Evolutionary conservation across 2,113 vertebrate species (phyloP).

Genomic region (Petromus typicus): DNA sequence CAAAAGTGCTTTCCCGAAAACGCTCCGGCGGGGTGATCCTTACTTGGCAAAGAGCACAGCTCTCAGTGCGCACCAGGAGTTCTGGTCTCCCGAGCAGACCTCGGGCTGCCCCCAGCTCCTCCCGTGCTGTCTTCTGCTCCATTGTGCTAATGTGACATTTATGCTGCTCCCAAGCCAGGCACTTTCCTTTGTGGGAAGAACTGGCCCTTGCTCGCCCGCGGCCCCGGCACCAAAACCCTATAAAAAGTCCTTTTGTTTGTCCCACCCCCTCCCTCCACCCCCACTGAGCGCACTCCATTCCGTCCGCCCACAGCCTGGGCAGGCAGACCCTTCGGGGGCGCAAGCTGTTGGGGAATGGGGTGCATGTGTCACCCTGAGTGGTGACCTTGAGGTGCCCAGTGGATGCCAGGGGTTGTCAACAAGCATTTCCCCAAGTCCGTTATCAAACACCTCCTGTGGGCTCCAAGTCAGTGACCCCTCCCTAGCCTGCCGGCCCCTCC

Average conservation of each 20-base stretch:
- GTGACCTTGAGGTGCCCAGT: background rate
- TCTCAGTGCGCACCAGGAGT: conserved; percentile 34
- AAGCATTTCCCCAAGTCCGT: background rate
- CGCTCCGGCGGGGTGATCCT: background rate
- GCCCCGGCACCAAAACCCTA: background rate
- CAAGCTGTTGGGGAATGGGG: background rate
- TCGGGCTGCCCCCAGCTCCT: background rate
- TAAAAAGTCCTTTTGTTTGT: conserved; percentile 71
- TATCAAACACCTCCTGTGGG: rapidly evolving
- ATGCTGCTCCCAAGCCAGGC: conserved; percentile 31
- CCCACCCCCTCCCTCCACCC: background rate
- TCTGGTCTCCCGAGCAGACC: background rate
- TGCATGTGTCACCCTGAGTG: background rate
- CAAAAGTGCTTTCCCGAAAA: conserved; percentile 19
- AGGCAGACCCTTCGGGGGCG: background rate
- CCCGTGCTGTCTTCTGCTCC: background rate
- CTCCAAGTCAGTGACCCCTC: background rate
- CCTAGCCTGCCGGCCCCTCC: background rate
- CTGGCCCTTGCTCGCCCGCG: conserved; percentile 3
- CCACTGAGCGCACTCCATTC: background rate
- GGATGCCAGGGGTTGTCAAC: background rate
- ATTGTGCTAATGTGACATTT: conserved; percentile 79
- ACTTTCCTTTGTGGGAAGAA: conserved; percentile 59
- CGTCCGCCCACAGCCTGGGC: background rate
- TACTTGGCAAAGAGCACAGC: background rate